Conservation (phyloP, 1,140 invertebrate species). For the Zophobas atratus region DNA sequence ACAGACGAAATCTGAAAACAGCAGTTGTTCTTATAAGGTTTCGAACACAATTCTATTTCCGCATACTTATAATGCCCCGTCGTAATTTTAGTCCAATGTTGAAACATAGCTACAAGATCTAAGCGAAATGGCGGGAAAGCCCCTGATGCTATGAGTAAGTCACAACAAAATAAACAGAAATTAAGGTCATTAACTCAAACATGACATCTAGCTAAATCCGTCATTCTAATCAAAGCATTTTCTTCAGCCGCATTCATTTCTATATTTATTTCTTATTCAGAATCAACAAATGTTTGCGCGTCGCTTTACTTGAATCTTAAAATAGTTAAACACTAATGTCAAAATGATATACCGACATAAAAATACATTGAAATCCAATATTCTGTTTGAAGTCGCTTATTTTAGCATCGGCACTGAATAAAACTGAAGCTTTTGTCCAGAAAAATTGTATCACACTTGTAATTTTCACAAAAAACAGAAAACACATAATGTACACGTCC, state of each 20-base stretch:
- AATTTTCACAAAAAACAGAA: neutral
- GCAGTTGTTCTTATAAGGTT: no score
- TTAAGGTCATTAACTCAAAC: neutral
- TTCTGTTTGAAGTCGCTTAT: constrained; percentile 7
- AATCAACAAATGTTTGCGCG: constrained; percentile 6
- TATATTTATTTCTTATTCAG: constrained; percentile 11
- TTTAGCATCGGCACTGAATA: constrained; percentile 1
- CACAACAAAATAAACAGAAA: neutral
- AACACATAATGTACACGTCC: no score
- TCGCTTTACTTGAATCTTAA: constrained; percentile 7
- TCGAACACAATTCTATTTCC: no score
- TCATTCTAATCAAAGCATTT: constrained; percentile 12
- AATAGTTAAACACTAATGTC: constrained; percentile 15
- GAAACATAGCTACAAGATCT: no score
- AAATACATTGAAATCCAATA: constrained; percentile 26
- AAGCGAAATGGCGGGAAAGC: no score
- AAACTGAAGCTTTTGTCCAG: neutral
- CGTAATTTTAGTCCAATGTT: no score
- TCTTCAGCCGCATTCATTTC: constrained; percentile 8
- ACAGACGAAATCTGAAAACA: no score
- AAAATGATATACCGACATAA: constrained; percentile 20
- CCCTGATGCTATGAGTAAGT: neutral
- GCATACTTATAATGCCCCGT: no score
- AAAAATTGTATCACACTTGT: neutral
- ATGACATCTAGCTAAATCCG: neutral